Evolutionary conservation across 2,797 vertebrate species (phyloP), one percentile per base, ranked within the genome.

Genomic region (Alcedo atthis): DNA sequence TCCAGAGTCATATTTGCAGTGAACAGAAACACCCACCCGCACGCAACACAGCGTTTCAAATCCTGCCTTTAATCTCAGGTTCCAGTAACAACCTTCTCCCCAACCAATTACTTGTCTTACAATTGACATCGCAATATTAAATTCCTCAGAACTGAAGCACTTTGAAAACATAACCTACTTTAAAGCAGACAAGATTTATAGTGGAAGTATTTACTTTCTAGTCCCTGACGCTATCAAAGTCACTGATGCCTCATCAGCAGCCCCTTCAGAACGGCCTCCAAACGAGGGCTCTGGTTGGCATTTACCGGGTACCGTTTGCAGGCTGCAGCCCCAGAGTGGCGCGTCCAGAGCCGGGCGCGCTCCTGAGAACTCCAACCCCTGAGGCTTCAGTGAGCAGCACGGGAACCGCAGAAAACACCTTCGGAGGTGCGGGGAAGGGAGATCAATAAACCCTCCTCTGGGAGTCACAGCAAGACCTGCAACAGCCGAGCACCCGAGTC

Each of bases 21-120:
- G 58, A 92, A 57, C 64, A 86, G 51, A 79, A 76, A 1, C 76
- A 32, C 49, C 64, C 42, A 30, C 64, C 80, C 3, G 9, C 67
- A 37, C 3, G 4, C 49, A 67, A 30, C 66, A 30, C 55, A 11
- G 57, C 45, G 2, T 25, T 93, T 90, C 76, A 82, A 90, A 93
- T 88, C 93, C 89, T 97, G 90, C 86, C 85, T 95, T 83, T 95
- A 94, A 96, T 94, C 90, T 95, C 86, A 80, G 62, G 61, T 94
- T 79, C 91, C 92, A 59, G 15, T 20, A 94, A 83, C 94, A 94
- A 82, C 91, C 84, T 78, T 80, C 86, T 96, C 87, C 86, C 70
- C 68, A 79, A 76, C 93, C 90, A 89, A 81, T 89, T 93, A 82
- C 85, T 91, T 92, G 80, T 92, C 83, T 96, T 93, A 82, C 81